Conservation (phyloP, 2,888 invertebrate species). For the Onthophagus sagittarius region DNA sequence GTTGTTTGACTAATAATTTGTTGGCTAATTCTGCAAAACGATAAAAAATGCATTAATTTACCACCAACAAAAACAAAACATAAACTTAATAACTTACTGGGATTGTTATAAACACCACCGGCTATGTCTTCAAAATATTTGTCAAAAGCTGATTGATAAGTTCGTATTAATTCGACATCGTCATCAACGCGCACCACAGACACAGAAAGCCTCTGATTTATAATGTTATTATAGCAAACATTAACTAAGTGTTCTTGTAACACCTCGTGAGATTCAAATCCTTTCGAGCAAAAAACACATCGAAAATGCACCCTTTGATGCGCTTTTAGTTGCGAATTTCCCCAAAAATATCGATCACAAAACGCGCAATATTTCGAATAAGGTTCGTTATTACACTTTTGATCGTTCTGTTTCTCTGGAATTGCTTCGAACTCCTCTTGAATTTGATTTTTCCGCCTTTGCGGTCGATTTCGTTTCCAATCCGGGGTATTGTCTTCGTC, state of each 20-base stretch:
- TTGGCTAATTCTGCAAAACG: constrained; percentile 7
- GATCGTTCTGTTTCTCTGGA: background rate
- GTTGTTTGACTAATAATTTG: constrained; percentile 14
- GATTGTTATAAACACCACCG: constrained; percentile 13
- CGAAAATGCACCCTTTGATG: constrained; percentile 23
- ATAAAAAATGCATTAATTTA: too few relatives aligned
- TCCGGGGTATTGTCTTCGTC: background rate
- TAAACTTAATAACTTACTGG: constrained; percentile 12
- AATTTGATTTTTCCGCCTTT: background rate
- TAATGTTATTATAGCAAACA: constrained; percentile 20
- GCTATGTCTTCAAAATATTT: constrained; percentile 17
- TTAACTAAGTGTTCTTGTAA: constrained; percentile 17
- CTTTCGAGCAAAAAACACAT: constrained; percentile 22
- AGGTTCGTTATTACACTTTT: background rate
- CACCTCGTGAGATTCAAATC: constrained; percentile 17
- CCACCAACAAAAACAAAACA: background rate
- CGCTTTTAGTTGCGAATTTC: constrained; percentile 17
- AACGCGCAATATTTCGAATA: constrained; percentile 19
- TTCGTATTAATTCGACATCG: constrained; percentile 9
- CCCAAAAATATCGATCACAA: constrained; percentile 21
- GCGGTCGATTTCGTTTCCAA: background rate
- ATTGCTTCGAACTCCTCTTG: background rate
- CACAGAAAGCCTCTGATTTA: constrained; percentile 13
- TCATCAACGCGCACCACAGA: constrained; percentile 18
- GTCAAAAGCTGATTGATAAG: constrained; percentile 20